Conservation (phyloP, 2,888 invertebrate species). For the Phalera bucephala region DNA sequence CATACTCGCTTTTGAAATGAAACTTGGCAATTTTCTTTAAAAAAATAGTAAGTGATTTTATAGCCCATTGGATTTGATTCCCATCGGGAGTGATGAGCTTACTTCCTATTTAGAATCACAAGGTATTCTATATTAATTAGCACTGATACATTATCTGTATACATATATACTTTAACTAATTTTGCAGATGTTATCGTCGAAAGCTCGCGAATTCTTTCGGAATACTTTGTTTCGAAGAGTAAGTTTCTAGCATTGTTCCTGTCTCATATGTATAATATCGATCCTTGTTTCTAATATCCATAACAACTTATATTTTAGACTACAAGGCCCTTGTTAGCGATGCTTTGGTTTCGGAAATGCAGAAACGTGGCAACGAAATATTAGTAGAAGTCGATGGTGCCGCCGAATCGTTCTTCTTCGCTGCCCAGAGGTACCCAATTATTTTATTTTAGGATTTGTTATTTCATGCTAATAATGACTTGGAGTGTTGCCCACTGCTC, state of each 20-base stretch:
- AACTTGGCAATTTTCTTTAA: too few relatives aligned
- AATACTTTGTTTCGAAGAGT: conserved; percentile 61
- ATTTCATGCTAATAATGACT: too few relatives aligned
- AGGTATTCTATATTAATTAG: too few relatives aligned
- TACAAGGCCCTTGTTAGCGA: conserved; percentile 55
- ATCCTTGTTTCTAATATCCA: background rate
- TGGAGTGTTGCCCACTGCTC: too few relatives aligned
- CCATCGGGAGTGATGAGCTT: too few relatives aligned
- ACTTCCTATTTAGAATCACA: too few relatives aligned
- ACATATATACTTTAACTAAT: too few relatives aligned
- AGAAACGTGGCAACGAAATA: conserved; percentile 62
- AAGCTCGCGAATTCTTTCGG: conserved; percentile 55
- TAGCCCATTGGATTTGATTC: too few relatives aligned
- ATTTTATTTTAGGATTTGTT: too few relatives aligned
- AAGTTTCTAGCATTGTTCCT: conserved; percentile 26
- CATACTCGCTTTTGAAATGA: too few relatives aligned
- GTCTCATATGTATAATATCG: background rate
- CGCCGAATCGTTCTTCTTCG: conserved; percentile 61
- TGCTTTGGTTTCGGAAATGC: conserved; percentile 67
- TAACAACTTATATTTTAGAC: conserved; percentile 36
- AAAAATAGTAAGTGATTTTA: too few relatives aligned
- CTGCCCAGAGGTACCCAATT: conserved; percentile 36
- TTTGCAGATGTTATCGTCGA: conserved; percentile 66
- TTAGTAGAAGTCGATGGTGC: conserved; percentile 52
- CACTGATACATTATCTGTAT: too few relatives aligned